phyloP scores from a whole-genome alignment of 2,888 invertebrate species.

The Nephrotoma guestfalica region DNA sequence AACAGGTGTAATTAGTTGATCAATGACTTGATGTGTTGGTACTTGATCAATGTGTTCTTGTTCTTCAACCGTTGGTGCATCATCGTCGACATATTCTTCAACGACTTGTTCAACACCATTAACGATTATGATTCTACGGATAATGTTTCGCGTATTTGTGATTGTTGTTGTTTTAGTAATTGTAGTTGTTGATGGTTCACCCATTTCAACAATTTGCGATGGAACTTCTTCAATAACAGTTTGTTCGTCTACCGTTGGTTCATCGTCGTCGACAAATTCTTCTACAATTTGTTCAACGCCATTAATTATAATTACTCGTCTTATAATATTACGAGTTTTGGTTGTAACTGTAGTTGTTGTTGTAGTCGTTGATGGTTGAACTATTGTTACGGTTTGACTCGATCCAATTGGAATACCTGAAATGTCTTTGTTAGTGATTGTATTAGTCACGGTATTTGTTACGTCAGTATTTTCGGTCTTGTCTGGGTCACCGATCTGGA shows the following conservation, averaged over 20 bases:
- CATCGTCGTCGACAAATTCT: background rate
- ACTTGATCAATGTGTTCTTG: background rate
- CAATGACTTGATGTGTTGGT: background rate
- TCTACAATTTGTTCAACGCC: conserved; percentile 15
- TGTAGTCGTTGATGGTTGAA: conserved; percentile 8
- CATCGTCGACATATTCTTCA: conserved; percentile 20
- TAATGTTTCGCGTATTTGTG: background rate
- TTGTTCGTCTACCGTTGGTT: background rate
- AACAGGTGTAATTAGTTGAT: background rate
- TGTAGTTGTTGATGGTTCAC: background rate
- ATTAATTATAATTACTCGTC: background rate
- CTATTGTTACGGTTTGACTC: conserved; percentile 8
- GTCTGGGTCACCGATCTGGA: background rate
- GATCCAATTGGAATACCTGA: background rate
- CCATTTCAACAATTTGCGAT: background rate
- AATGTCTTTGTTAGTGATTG: background rate
- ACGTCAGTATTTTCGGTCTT: background rate
- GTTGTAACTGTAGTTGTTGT: conserved; percentile 9
- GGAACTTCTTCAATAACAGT: background rate
- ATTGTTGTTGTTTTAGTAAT: background rate
- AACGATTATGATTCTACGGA: background rate
- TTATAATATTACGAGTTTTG: background rate
- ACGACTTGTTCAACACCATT: conserved; percentile 19
- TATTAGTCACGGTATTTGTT: background rate
- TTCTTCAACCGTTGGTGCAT: conserved; percentile 21